Percentiles rank a stretch among this genome's conserved stretches.
These are phyloP conservation scores for Elegia similella DNA, from an alignment of 2,888 invertebrate species.

Conservation along the genomic window DNA sequence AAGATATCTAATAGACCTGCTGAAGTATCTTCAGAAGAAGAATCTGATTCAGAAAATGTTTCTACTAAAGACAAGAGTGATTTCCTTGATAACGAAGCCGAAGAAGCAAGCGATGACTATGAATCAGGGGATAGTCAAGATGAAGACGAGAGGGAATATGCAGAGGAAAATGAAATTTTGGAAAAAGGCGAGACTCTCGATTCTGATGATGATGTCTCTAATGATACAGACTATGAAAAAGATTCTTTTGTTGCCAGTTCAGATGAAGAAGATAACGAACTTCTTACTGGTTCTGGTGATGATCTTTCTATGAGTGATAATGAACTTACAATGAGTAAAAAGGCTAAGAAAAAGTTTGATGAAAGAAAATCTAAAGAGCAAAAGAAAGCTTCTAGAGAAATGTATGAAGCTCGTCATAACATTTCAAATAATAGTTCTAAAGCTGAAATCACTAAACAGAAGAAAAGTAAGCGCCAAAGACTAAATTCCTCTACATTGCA, in stretches of 20 bases:
- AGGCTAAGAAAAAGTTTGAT: conserved; percentile 69
- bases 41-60: conserved; percentile 33
- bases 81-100: conserved; percentile 59
- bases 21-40: conserved; percentile 27
- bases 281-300: conserved; percentile 68
- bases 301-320: conserved; percentile 68
- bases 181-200: conserved; percentile 77
- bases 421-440: conserved; percentile 35
- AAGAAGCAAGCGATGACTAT: conserved; percentile 65
- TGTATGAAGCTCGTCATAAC: conserved; percentile 67
- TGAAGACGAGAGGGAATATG: conserved; percentile 71
- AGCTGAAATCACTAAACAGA: conserved; percentile 28
- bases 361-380: conserved; percentile 65
- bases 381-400: conserved; percentile 69
- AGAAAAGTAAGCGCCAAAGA: conserved; percentile 43
- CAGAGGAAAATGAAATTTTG: conserved; percentile 71
- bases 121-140: conserved; percentile 75
- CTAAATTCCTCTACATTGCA: conserved; percentile 48
- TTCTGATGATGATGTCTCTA: conserved; percentile 66
- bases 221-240: conserved; percentile 72
- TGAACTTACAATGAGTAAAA: conserved; percentile 64
- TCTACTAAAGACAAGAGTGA: conserved; percentile 36
- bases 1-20: conserved; percentile 26
- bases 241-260: conserved; percentile 81
- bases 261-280: conserved; percentile 65